These are phyloP conservation scores for Pinctada fucata DNA, from an alignment of 2,888 invertebrate species.

Conservation along the genomic window DNA sequence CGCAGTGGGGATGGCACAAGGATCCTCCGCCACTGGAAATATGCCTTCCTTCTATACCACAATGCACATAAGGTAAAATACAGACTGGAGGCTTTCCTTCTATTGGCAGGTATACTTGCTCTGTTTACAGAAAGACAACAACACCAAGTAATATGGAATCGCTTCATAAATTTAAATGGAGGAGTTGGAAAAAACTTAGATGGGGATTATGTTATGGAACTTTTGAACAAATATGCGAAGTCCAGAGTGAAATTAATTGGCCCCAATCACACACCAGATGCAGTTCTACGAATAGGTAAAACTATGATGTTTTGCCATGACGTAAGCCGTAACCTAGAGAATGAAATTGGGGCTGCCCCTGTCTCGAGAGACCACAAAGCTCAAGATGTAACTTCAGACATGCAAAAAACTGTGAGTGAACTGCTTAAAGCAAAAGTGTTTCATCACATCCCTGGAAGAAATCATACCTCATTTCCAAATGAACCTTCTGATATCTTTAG, in stretches of 20 bases:
- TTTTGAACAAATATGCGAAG: slow-evolving; percentile 32
- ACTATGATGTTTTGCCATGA: slow-evolving; percentile 33
- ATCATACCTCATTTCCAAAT: slow-evolving; percentile 9
- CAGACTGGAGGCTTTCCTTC: slow-evolving; percentile 28
- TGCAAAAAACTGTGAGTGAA: slow-evolving; percentile 2
- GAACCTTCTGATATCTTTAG: slow-evolving; percentile 1
- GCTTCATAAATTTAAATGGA: slow-evolving; percentile 28
- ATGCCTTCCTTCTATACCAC: slow-evolving; percentile 25
- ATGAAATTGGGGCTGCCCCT: slow-evolving; percentile 3
- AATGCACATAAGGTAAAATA: slow-evolving; percentile 27
- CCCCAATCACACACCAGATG: slow-evolving; percentile 26
- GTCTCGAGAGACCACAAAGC: background rate
- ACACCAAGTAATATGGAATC: slow-evolving; percentile 29
- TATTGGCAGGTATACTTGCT: slow-evolving; percentile 26
- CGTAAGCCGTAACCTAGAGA: slow-evolving; percentile 23
- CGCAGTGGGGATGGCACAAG: slow-evolving; percentile 24
- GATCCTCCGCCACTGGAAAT: slow-evolving; percentile 22
- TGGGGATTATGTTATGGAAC: slow-evolving; percentile 38
- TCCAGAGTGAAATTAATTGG: slow-evolving; percentile 21
- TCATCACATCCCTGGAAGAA: slow-evolving; percentile 13
- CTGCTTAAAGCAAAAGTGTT: slow-evolving; percentile 26
- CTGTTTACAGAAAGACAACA: slow-evolving; percentile 16
- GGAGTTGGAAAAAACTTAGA: slow-evolving; percentile 28
- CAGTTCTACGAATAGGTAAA: slow-evolving; percentile 29
- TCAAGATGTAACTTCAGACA: slow-evolving; percentile 2